These are phyloP conservation scores for Julus scanicus DNA, from an alignment of 2,888 invertebrate genomes.

Conservation along the genomic window DNA sequence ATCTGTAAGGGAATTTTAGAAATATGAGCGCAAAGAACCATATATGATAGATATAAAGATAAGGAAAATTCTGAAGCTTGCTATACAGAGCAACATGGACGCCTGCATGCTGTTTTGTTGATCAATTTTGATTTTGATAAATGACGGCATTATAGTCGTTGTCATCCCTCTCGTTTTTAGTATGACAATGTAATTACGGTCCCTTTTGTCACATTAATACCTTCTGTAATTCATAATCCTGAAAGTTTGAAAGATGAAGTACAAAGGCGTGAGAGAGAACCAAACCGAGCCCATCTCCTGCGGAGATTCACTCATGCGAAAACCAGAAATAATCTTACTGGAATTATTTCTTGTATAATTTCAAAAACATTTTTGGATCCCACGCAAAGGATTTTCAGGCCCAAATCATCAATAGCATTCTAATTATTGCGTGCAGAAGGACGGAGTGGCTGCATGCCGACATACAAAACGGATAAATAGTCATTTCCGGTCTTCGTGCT, in stretches of 20 bases:
- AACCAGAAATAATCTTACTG: constrained; percentile 12
- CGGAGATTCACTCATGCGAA: not conserved
- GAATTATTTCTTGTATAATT: not conserved
- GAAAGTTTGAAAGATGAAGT: not conserved
- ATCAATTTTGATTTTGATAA: constrained; percentile 31
- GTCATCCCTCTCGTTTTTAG: constrained; percentile 45
- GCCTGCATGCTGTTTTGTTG: constrained; percentile 10
- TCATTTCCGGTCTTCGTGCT: not conserved
- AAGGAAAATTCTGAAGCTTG: not conserved
- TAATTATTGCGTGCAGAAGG: not conserved
- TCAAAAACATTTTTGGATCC: not conserved
- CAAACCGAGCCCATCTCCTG: constrained; percentile 11
- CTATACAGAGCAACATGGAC: not conserved
- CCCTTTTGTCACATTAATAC: constrained; percentile 45
- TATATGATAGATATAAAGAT: not conserved
- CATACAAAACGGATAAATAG: not conserved
- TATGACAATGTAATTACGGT: constrained; percentile 37
- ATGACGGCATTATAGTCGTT: constrained; percentile 45
- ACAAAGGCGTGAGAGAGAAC: not conserved
- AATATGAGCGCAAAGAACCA: not conserved
- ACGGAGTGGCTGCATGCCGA: not conserved
- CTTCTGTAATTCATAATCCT: constrained; percentile 43
- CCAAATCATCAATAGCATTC: not conserved
- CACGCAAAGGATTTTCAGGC: not conserved
- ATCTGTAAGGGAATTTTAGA: not conserved